Base-by-base conservation (phyloP, 64 coral and sea anemone genomes). In the Actinia tenebrosa region DNA sequence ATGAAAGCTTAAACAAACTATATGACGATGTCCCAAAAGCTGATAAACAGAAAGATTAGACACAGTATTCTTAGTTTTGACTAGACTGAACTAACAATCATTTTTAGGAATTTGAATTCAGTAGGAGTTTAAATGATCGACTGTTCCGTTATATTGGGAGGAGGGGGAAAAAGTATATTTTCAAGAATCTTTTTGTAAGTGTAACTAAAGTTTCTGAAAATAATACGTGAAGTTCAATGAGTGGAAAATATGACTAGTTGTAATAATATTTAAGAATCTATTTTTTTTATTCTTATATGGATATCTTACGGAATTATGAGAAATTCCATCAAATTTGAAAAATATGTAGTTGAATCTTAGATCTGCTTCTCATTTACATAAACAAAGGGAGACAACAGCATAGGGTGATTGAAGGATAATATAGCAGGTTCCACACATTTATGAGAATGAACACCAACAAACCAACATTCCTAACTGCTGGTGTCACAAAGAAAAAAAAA, bases 1-100 rank as follows among this genome's bases (percentile, higher is more conserved):
- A 66, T n/a, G 63, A 66, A 23, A 66, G 63, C 63, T 66, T 66
- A 66, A 66, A 66, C 63, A 75, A 75, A 75, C n/a, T 75, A 75
- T 75, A 42, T 13, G 25, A 30, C 10, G 25, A 13, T 75, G 69
- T 30, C 69, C 69, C 69, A 75, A 75, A 66, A 75, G 2, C 9
- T 75, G 26, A 75, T 75, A 42, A 26, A n/a, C 27, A 7, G 26
- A 10, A 42, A 75, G 23, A 75, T 75, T 75, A 42, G 8, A 14
- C 69, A 75, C 0, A 75, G 26, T 75, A 58, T 58, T 58, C 56
- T 58, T 58, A 58, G 56, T 13, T 58, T 11, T 11, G 10, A 16
- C 6, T 58, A 58, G 13, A 11, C 56, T 58, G 56, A 58, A 58
- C 56, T 58, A 58, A 58, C 56, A 58, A 58, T 58, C 13, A 2